Evolutionary conservation across 2,888 invertebrate species (phyloP).

Genomic region (Lymantria dispar): DNA sequence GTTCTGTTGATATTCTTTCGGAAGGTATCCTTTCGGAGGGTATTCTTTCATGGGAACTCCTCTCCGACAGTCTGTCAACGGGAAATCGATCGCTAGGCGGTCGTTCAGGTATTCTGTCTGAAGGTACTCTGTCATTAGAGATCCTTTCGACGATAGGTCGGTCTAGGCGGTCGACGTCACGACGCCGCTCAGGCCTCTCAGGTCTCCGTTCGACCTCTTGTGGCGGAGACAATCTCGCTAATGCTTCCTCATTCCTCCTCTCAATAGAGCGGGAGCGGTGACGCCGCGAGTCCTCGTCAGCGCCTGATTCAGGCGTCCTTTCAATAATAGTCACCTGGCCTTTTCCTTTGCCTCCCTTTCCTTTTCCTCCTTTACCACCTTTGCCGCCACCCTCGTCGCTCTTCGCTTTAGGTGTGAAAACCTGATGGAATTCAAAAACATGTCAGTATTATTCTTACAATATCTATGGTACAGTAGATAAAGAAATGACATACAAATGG

Average conservation of each 20-base stretch:
- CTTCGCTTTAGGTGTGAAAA: constrained; percentile 76
- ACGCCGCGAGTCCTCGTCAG: constrained; percentile 67
- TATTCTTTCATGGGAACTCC: constrained; percentile 18
- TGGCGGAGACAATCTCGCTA: constrained; percentile 63
- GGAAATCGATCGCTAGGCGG: constrained; percentile 31
- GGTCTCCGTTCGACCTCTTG: constrained; percentile 39
- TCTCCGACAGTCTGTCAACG: constrained; percentile 31
- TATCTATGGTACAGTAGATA: too few relatives aligned
- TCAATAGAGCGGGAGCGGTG: constrained; percentile 61
- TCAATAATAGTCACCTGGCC: constrained; percentile 89
- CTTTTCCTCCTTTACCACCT: constrained; percentile 87
- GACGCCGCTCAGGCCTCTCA: constrained; percentile 26
- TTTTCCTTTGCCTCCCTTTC: constrained; percentile 87
- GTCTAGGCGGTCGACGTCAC: constrained; percentile 47
- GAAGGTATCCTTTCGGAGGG: constrained; percentile 25
- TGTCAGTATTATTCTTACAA: not conserved
- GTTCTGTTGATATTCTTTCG: constrained; percentile 32
- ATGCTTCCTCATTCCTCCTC: constrained; percentile 60
- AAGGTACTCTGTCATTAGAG: constrained; percentile 38
- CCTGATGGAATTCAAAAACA: constrained; percentile 41
- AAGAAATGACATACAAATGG: too few relatives aligned
- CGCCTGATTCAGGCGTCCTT: constrained; percentile 63
- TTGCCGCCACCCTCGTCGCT: constrained; percentile 87
- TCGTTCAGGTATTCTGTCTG: constrained; percentile 29
- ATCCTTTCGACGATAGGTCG: constrained; percentile 37